These are phyloP conservation scores for Listrodromus nycthemerus DNA, from an alignment of 2,888 invertebrate species.

Conservation along the genomic window DNA sequence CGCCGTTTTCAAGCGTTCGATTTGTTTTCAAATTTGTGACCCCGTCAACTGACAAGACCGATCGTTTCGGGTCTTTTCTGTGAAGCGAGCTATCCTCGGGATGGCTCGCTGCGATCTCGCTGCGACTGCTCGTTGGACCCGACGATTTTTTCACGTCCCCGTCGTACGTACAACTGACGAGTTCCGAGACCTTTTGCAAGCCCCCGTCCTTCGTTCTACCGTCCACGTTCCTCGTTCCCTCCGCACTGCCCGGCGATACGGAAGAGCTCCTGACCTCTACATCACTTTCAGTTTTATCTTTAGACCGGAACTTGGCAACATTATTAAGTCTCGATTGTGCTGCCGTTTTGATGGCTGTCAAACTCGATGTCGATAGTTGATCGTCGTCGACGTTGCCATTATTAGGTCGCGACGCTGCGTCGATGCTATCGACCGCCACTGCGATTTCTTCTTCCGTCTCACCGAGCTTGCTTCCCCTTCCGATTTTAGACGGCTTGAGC, in stretches of 20 bases:
- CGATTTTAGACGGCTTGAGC: conserved; percentile 71
- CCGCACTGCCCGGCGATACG: conserved; percentile 44
- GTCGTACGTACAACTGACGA: conserved; percentile 19
- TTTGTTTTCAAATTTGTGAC: neutral
- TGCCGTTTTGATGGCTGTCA: conserved; percentile 28
- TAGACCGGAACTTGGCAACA: conserved; percentile 72
- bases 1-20: neutral
- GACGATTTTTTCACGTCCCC: conserved; percentile 48
- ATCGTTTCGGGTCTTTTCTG: neutral
- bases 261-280: conserved; percentile 73
- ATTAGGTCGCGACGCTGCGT: neutral
- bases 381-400: conserved; percentile 39
- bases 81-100: neutral
- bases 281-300: conserved; percentile 75
- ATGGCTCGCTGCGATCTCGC: conserved; percentile 22
- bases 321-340: conserved; percentile 51
- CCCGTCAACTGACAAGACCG: neutral
- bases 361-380: conserved; percentile 40
- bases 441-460: neutral
- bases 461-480: neutral
- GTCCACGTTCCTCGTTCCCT: conserved; percentile 39
- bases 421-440: conserved; percentile 27
- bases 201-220: conserved; percentile 47
- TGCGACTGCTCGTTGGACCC: conserved; percentile 35
- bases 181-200: conserved; percentile 49